These are phyloP conservation scores for Monopis laevigella DNA, from an alignment of 2,888 invertebrate genomes.

Conservation along the genomic window DNA sequence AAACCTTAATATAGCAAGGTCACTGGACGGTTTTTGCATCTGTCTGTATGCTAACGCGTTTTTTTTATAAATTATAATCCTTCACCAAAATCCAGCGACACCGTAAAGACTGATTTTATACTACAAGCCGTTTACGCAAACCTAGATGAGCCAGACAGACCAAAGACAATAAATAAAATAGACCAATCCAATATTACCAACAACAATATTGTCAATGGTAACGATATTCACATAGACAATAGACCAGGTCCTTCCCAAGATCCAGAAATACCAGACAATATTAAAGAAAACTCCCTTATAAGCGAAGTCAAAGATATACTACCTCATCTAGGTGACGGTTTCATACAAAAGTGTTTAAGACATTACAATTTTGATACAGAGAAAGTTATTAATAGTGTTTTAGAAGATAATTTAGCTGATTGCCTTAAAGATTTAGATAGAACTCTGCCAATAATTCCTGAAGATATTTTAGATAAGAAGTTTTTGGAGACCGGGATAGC, in stretches of 20 bases:
- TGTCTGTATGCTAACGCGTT: not conserved
- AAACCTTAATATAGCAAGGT: too few species aligned
- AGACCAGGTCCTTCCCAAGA: conserved; percentile 28
- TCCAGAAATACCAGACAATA: conserved; percentile 45
- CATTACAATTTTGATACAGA: conserved; percentile 80
- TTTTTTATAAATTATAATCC: conserved; percentile 25
- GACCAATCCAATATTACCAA: not conserved
- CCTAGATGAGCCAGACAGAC: conserved; percentile 42
- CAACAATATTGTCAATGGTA: conserved; percentile 30
- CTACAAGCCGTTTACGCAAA: conserved; percentile 60
- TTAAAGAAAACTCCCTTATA: conserved; percentile 61
- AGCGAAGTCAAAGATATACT: conserved; percentile 78
- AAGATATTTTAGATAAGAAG: conserved; percentile 64
- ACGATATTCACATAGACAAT: conserved; percentile 27
- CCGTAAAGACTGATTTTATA: conserved; percentile 64
- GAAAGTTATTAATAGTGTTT: conserved; percentile 81
- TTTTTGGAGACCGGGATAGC: conserved; percentile 65
- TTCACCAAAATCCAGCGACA: conserved; percentile 42
- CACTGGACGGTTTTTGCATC: too few species aligned
- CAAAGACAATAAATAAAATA: conserved; percentile 2
- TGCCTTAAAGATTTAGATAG: conserved; percentile 54
- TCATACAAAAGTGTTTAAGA: conserved; percentile 77
- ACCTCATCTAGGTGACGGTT: conserved; percentile 80
- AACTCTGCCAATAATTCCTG: conserved; percentile 70
- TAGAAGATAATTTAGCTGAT: conserved; percentile 73